Conservation (phyloP, 1,140 invertebrate species). For the Papilio helenus region DNA sequence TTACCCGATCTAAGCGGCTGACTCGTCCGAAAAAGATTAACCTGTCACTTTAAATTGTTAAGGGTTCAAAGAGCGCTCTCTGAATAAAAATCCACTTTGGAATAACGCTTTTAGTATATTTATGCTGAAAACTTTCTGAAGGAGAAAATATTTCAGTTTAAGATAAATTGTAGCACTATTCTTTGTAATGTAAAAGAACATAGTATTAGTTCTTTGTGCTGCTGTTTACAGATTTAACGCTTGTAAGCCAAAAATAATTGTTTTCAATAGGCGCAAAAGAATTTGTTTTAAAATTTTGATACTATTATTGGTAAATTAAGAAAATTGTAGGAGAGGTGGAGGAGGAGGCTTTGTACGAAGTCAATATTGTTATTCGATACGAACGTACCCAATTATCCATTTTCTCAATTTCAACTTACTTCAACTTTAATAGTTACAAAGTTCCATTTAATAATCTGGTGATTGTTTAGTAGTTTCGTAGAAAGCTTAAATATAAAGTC, state of each 20-base stretch:
- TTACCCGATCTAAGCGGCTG: conserved; percentile 11
- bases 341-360: not conserved
- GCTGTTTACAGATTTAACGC: not conserved
- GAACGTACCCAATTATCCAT: not conserved
- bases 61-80: conserved; percentile 21
- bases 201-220: not conserved
- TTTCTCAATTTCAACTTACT: not conserved
- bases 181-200: not conserved
- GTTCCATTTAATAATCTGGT: not conserved
- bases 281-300: not conserved
- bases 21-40: conserved; percentile 25
- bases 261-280: too few relatives aligned
- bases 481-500: too few relatives aligned
- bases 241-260: not conserved
- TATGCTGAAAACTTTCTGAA: conserved; percentile 3
- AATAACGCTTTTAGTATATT: conserved; percentile 12
- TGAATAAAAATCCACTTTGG: conserved; percentile 22
- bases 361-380: not conserved
- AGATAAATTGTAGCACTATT: not conserved
- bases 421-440: not conserved
- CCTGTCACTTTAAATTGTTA: conserved; percentile 29
- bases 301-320: too few relatives aligned
- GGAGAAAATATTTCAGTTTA: not conserved
- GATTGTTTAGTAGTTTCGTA: not conserved
- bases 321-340: not conserved